These are phyloP conservation scores for Ceratina calcarata DNA, from an alignment of 1,140 invertebrate genomes.

Conservation along the genomic window DNA sequence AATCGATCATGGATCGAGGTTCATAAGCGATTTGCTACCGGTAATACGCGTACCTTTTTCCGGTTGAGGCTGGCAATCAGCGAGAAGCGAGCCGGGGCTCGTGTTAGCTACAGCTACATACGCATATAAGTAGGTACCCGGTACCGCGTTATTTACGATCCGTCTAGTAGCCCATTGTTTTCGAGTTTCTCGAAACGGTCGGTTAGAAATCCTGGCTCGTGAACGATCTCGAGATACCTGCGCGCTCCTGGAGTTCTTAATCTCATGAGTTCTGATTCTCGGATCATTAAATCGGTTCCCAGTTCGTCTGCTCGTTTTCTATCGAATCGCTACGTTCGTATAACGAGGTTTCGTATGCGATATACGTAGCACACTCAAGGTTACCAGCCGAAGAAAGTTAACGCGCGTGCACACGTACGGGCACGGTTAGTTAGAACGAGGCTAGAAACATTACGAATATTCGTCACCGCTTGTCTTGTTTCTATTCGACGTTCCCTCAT, in stretches of 20 bases:
- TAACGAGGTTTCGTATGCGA: neutral
- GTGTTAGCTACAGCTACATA: constrained; percentile 19
- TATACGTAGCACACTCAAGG: neutral
- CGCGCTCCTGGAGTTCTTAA: too few relatives aligned
- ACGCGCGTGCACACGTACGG: neutral
- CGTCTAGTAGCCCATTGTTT: constrained; percentile 64
- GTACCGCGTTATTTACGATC: constrained; percentile 62
- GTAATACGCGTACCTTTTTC: neutral
- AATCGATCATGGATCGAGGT: neutral
- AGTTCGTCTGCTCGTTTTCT: neutral
- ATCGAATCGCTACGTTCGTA: neutral
- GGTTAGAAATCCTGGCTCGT: constrained; percentile 27
- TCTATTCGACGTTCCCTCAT: too few relatives aligned
- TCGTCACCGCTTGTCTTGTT: too few relatives aligned
- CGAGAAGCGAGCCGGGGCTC: constrained; percentile 14
- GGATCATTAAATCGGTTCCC: neutral
- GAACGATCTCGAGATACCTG: constrained; percentile 11
- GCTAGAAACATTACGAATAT: too few relatives aligned
- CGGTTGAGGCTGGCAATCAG: neutral
- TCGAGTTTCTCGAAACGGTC: constrained; percentile 63
- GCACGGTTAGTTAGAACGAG: too few relatives aligned
- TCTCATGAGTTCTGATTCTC: too few relatives aligned
- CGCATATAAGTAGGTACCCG: constrained; percentile 30
- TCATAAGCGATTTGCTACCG: neutral
- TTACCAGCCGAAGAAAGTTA: neutral